A percentile compares a stretch with the other conserved stretches of the same genome.
Conservation (phyloP, 37 sponge, comb jelly and placozoan genomes). For the Mnemiopsis leidyi region DNA sequence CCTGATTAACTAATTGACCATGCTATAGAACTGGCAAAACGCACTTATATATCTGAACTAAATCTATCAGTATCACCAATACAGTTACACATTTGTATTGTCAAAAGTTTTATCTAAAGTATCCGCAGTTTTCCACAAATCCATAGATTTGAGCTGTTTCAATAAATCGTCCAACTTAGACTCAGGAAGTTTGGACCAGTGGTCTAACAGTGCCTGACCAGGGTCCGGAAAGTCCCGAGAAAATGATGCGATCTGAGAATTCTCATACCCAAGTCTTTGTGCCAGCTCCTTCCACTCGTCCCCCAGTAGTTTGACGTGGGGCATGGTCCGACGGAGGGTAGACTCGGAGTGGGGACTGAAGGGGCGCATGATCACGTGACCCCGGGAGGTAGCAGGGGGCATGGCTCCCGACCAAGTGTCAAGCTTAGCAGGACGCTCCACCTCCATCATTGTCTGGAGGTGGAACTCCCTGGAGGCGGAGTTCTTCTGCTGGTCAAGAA, state of each 20-base stretch:
- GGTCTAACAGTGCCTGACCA: constrained; percentile 11
- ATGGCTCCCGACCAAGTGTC: not conserved
- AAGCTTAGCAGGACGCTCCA: not conserved
- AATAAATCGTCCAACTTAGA: not conserved
- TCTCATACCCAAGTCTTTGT: constrained; percentile 30
- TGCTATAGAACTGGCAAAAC: too few species aligned
- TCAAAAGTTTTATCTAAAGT: constrained; percentile 52
- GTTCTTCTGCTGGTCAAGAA: not conserved
- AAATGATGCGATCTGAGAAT: constrained; percentile 21
- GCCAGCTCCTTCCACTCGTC: constrained; percentile 48
- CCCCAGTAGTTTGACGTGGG: not conserved
- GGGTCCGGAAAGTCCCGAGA: constrained; percentile 23
- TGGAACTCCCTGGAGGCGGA: not conserved
- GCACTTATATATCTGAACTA: too few species aligned
- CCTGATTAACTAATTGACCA: too few species aligned
- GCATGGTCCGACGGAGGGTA: not conserved
- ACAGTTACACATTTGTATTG: not conserved
- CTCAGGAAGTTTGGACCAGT: not conserved
- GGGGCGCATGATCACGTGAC: not conserved
- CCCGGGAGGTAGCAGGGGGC: not conserved
- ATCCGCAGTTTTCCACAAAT: constrained; percentile 19
- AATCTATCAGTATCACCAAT: too few species aligned
- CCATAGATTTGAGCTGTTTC: not conserved
- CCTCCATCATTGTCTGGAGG: constrained; percentile 26
- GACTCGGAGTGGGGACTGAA: not conserved